A percentile compares a stretch with the other conserved stretches of the same genome.
Evolutionary conservation across 2,888 invertebrate species (phyloP).

Genomic region (Apamea epomidion): DNA sequence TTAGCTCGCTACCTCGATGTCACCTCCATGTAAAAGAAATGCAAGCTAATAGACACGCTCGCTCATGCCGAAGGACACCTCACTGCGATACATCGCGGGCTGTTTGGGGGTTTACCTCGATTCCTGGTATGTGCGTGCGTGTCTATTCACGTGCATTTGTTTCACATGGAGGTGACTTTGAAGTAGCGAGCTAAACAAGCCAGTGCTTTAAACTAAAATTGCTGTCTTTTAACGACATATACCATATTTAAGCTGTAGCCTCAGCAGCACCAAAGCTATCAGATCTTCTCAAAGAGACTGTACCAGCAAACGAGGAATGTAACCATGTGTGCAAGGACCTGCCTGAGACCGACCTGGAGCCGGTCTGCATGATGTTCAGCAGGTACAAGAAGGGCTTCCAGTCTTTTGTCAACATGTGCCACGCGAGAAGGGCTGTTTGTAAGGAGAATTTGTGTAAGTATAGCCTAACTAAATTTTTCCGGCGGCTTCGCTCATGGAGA

Average conservation of each 20-base stretch:
- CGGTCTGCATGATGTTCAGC: constrained; percentile 87
- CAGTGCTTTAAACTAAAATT: neutral
- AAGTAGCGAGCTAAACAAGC: no score
- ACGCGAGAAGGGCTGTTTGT: constrained; percentile 82
- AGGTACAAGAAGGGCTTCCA: constrained; percentile 84
- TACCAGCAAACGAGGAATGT: constrained; percentile 63
- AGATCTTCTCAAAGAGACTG: neutral
- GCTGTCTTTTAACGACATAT: neutral
- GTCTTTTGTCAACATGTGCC: constrained; percentile 83
- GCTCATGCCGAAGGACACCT: no score
- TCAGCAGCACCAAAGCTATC: constrained; percentile 25
- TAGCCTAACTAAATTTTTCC: neutral
- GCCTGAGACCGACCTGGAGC: constrained; percentile 75
- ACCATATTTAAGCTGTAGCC: neutral
- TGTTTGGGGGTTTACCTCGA: no score
- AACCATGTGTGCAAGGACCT: constrained; percentile 79
- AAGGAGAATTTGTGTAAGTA: constrained; percentile 80
- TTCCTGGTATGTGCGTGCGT: no score
- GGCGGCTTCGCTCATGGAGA: fast-evolving
- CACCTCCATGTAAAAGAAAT: neutral
- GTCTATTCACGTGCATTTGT: no score
- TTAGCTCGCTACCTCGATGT: neutral
- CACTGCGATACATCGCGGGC: no score
- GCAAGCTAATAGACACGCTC: neutral
- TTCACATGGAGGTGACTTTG: no score